These are phyloP conservation scores for Sebastes wilsoni DNA, from an alignment of 2,797 vertebrate genomes.

Conservation along the genomic window DNA sequence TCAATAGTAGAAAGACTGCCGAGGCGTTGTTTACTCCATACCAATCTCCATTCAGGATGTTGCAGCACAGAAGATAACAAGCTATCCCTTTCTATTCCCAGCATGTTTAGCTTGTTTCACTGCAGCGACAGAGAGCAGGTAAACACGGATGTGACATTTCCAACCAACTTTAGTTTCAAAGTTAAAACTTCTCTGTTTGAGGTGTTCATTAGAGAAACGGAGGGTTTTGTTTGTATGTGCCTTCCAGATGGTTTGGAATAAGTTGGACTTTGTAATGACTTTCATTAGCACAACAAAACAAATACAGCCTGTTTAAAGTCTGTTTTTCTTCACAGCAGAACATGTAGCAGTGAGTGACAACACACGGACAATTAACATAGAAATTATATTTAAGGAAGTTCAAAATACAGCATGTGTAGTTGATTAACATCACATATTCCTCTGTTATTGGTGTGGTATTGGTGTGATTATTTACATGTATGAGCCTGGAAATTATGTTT, in stretches of 20 bases:
- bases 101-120: background rate
- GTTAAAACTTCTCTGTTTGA: background rate
- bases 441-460: background rate
- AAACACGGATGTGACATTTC: conserved; percentile 29
- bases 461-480: background rate
- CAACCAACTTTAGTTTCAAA: conserved; percentile 12
- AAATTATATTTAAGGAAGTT: background rate
- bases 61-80: background rate
- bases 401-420: background rate
- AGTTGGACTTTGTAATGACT: background rate
- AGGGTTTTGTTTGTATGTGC: background rate
- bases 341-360: background rate
- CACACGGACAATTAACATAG: background rate
- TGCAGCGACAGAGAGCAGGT: background rate
- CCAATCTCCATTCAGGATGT: conserved; percentile 6
- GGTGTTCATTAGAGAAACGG: background rate
- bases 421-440: background rate
- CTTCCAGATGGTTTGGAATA: background rate
- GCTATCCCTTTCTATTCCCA: background rate
- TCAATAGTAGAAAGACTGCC: conserved; percentile 17
- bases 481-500: background rate
- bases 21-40: conserved; percentile 36
- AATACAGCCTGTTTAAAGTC: background rate
- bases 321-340: background rate
- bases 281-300: background rate